Evolutionary conservation across 2,113 vertebrate species (phyloP), one percentile per base, ranked within the genome.

Genomic region (Salvelinus fontinalis): DNA sequence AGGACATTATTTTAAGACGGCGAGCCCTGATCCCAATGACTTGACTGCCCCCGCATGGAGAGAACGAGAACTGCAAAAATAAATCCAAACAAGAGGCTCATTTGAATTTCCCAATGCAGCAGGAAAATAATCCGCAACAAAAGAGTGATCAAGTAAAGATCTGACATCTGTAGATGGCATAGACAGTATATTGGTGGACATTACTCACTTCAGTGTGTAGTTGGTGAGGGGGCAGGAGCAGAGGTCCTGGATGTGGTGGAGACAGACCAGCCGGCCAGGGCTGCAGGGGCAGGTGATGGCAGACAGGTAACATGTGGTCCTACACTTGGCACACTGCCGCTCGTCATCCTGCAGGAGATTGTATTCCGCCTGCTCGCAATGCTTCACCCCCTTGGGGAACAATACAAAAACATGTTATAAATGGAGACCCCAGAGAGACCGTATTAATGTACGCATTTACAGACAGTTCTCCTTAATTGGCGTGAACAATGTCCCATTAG

Each of bases 261-360:
- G 89, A 91, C 98, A 99, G 6, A 96, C 98, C 78, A 99, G 85
- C 1, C 91, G 66, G 0, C 95, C 95, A 1, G 96, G 94, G 77
- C 90, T 95, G 65, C 96, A 98, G 1, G 94, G 83, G 77, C 97
- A 99, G 73, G 93, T 96, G 77, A 98, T 80, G 34, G 97, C 96
- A 44, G 97, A 99, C 94, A 99, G 95, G 92, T 96, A 99, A 79
- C 98, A 99, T 11, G 98, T 99, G 71, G 98, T 98, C 86, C 96
- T 95, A 89, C 98, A 99, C 86, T 95, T 97, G 34, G 92, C 75
- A 81, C 98, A 99, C 85, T 99, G 98, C 1, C 98, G 95, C 82
- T 99, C 98, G 3, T 99, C 98, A 18, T 99, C 98, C 49, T 97
- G 96, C 71, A 99, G 92, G 75, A 96, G 87, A 76, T 99, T 96